These are phyloP conservation scores for Ceramica pisi DNA, from an alignment of 2,888 invertebrate genomes.

Conservation along the genomic window DNA sequence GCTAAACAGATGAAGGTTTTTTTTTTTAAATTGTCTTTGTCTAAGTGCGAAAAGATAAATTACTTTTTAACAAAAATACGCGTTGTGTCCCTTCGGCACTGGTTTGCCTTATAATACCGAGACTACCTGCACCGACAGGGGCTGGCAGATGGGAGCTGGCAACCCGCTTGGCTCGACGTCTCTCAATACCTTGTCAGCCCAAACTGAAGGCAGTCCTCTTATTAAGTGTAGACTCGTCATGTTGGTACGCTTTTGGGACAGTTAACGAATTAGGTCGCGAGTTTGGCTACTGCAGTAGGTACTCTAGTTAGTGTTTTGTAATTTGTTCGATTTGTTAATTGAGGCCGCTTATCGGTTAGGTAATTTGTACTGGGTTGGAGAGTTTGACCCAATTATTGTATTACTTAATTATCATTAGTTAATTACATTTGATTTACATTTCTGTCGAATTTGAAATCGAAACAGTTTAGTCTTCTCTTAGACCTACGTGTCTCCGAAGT, in stretches of 20 bases:
- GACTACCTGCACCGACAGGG: too few relatives aligned
- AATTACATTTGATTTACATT: constrained; percentile 4
- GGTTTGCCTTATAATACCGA: too few relatives aligned
- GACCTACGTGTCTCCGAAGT: neutral
- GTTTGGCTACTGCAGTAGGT: constrained; percentile 19
- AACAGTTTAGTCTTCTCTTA: neutral
- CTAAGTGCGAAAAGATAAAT: too few relatives aligned
- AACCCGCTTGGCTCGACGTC: too few relatives aligned
- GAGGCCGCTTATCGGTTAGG: constrained; percentile 49
- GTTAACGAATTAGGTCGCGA: constrained; percentile 42
- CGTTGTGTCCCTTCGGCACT: too few relatives aligned
- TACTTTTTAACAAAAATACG: too few relatives aligned
- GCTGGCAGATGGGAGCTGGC: too few relatives aligned
- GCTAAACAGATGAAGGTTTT: too few relatives aligned
- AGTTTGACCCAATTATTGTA: constrained; percentile 24
- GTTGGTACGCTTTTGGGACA: constrained; percentile 4
- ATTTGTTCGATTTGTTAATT: constrained; percentile 51
- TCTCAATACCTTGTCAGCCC: too few relatives aligned
- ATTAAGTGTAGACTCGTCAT: constrained; percentile 4
- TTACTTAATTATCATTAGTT: constrained; percentile 29
- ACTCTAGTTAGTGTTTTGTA: constrained; percentile 8
- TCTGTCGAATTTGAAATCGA: neutral
- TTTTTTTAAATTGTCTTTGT: too few relatives aligned
- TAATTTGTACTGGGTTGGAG: constrained; percentile 46
- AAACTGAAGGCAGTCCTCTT: neutral